These are phyloP conservation scores for Pocillopora damicornis DNA, from an alignment of 64 coral and sea anemone species.

Conservation along the genomic window DNA sequence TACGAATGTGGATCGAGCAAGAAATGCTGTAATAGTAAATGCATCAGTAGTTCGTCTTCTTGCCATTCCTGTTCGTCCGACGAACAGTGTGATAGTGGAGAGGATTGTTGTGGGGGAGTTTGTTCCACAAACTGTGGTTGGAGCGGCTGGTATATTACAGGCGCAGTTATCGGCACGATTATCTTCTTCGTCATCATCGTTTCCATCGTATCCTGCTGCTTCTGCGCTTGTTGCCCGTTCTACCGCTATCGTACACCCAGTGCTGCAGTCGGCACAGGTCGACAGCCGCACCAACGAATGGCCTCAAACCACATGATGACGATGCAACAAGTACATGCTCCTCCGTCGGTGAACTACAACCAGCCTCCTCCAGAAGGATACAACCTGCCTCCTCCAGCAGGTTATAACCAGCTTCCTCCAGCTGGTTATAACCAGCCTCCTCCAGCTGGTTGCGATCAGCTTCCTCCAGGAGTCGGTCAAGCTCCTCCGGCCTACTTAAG, in stretches of 20 bases:
- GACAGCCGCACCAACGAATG: background rate
- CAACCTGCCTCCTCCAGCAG: background rate
- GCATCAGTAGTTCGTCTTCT: background rate
- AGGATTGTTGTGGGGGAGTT: background rate
- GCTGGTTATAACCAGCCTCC: background rate
- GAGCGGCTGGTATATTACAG: background rate
- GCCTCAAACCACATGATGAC: background rate
- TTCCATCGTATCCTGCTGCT: constrained; percentile 4
- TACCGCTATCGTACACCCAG: background rate
- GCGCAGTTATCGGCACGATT: background rate
- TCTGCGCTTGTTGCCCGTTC: background rate
- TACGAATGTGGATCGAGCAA: too few relatives aligned
- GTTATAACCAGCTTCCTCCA: background rate
- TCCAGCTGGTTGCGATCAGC: background rate
- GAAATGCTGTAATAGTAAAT: background rate
- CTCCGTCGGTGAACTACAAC: too few relatives aligned
- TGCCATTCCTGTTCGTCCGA: background rate
- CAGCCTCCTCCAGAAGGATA: too few relatives aligned
- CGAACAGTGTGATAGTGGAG: background rate
- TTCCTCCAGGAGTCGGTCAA: background rate
- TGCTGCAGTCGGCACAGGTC: background rate
- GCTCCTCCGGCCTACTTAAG: background rate
- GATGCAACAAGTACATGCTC: background rate
- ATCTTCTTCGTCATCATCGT: background rate
- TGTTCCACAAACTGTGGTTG: background rate